phyloP scores from a whole-genome alignment of 2,888 invertebrate genomes.

The Agapetus fuscipes region DNA sequence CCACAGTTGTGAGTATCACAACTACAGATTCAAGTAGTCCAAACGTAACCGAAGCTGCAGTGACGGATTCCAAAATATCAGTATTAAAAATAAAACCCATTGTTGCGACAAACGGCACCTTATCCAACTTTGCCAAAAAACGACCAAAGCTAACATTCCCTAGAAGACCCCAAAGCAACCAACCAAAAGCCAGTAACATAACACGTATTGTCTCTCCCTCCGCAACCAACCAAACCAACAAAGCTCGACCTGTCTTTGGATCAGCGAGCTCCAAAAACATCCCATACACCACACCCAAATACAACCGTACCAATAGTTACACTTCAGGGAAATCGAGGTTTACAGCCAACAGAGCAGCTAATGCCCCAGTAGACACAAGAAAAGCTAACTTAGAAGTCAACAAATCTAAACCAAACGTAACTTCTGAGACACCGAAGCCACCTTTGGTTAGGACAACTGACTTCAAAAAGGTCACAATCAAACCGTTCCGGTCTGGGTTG shows the following conservation, averaged over 20 bases:
- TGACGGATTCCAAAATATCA: slow-evolving; percentile 26
- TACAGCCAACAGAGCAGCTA: slow-evolving; percentile 33
- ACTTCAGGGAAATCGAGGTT: slow-evolving; percentile 33
- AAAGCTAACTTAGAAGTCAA: slow-evolving; percentile 25
- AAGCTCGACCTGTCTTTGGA: slow-evolving; percentile 31
- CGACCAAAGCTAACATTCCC: slow-evolving; percentile 36
- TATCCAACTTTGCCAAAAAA: slow-evolving; percentile 27
- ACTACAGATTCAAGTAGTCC: no score
- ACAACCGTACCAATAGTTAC: slow-evolving; percentile 19
- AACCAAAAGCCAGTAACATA: slow-evolving; percentile 32
- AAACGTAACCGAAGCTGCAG: slow-evolving; percentile 21
- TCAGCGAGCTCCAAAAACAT: slow-evolving; percentile 7
- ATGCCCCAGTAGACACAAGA: slow-evolving; percentile 37
- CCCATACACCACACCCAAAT: slow-evolving; percentile 19
- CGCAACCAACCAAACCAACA: slow-evolving; percentile 30
- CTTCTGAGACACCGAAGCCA: slow-evolving; percentile 31
- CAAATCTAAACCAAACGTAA: slow-evolving; percentile 29
- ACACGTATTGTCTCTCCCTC: slow-evolving; percentile 27
- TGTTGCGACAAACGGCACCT: slow-evolving; percentile 12
- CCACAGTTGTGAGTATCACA: slow-evolving; percentile 17
- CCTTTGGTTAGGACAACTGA: slow-evolving; percentile 28
- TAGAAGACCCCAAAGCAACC: slow-evolving; percentile 33
- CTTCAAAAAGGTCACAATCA: slow-evolving; percentile 31
- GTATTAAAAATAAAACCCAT: slow-evolving; percentile 11
- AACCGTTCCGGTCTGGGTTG: slow-evolving; percentile 35